Evolutionary conservation across 1,140 invertebrate genomes (phyloP), one percentile per base, ranked within the genome.

Genomic region (Camponotus floridanus): DNA sequence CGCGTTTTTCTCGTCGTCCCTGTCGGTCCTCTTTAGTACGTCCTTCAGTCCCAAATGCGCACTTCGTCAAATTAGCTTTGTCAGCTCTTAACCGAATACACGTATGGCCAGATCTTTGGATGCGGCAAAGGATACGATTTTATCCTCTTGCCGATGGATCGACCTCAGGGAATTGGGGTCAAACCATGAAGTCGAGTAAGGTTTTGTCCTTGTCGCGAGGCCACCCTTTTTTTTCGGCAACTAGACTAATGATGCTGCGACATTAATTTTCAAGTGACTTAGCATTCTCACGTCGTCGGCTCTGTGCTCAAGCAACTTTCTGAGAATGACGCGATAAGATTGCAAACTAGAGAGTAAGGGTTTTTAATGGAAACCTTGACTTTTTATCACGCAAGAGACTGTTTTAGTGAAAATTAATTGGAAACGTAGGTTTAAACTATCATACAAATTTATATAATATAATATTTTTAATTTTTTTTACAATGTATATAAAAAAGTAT

Each of bases 51-150:
- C 84, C 84, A 84, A 65, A 80, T 59, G 87, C 71, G 51, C 67
- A 76, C 78, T 88, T 68, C n/a, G 33, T 73, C 18, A 76, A 88
- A 90, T 83, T 78, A 86, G 87, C 88, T 84, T 88, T 84, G 87
- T 90, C 88, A 90, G 88, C 88, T 21, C 31, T 79, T 79, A 78
- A 76, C 33, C 76, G 33, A 36, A 9, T 85, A 51, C 13, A 85
- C 15, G 11, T 59, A 73, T 26, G 61, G 36, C 13, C 13, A 31
- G n/a, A 61, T n/a, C 55, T 33, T 13, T 26, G 51, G 11, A 45
- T 1, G 3, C 45, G 9, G 51, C 59, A 39, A 51, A 80, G 76
- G n/a, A 26, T 61, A 74, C 79, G 79, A 73, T 42, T 83, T 62
- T 5, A 81, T 61, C 11, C 36, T 15, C 26, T 59, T 3, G 18